phyloP scores from a whole-genome alignment of 2,888 invertebrate species.

The Omphaloscelis lunosa region DNA sequence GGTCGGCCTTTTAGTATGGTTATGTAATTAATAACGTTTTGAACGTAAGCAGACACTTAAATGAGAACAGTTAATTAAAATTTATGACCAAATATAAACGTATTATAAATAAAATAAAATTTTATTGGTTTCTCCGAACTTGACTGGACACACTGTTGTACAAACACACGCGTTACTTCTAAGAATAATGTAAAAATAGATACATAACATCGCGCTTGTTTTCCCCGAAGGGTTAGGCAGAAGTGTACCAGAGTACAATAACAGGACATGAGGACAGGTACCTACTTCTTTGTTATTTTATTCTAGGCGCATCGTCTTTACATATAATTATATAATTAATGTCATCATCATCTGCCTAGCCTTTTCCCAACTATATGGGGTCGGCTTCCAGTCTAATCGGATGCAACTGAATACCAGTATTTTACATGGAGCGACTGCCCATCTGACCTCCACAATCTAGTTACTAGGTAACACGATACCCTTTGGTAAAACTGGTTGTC shows the following conservation, averaged over 20 bases:
- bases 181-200: neutral
- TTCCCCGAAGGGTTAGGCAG: neutral
- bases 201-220: neutral
- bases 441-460: too few relatives aligned
- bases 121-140: conserved; percentile 3
- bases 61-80: neutral
- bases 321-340: too few relatives aligned
- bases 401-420: too few relatives aligned
- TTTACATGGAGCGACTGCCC: too few relatives aligned
- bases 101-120: neutral
- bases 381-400: too few relatives aligned
- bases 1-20: neutral
- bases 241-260: neutral
- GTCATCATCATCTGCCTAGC: too few relatives aligned
- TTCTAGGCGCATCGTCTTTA: too few relatives aligned
- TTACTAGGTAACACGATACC: too few relatives aligned
- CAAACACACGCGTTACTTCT: neutral
- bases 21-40: neutral
- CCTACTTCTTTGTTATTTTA: too few relatives aligned
- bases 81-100: neutral
- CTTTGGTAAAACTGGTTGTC: too few relatives aligned
- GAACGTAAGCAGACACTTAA: neutral
- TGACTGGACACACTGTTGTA: neutral
- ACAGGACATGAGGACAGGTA: too few relatives aligned
- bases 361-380: too few relatives aligned